Evolutionary conservation across 2,113 vertebrate species (phyloP).

Genomic region (Origma solitaria): DNA sequence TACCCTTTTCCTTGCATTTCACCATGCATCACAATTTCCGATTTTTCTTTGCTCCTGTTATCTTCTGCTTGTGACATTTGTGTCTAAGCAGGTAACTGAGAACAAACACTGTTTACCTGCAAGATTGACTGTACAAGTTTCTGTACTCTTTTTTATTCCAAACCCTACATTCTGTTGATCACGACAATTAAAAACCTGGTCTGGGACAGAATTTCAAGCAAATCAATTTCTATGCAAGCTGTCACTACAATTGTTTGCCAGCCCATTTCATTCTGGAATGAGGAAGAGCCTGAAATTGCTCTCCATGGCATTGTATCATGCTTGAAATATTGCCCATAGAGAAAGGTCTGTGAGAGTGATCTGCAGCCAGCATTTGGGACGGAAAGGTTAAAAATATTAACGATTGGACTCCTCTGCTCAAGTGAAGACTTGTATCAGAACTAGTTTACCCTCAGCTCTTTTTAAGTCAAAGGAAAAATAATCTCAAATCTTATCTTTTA

Average conservation of each 20-base stretch:
- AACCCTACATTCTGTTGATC: not conserved
- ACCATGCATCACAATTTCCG: not conserved
- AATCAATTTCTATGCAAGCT: slow-evolving; percentile 20
- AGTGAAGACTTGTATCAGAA: not conserved
- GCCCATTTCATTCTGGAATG: slow-evolving; percentile 27
- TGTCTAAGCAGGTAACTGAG: not conserved
- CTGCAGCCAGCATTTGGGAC: not conserved
- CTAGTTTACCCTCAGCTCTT: not conserved
- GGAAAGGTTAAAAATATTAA: not conserved
- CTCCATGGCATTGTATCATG: not conserved
- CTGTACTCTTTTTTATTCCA: not conserved
- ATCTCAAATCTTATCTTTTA: not conserved
- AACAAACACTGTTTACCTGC: not conserved
- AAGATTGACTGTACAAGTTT: not conserved
- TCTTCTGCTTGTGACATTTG: not conserved
- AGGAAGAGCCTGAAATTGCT: not conserved
- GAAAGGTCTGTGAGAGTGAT: not conserved
- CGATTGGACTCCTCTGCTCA: not conserved
- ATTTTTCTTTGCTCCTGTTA: not conserved
- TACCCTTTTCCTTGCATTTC: not conserved
- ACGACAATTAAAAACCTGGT: not conserved
- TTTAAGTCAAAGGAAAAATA: not conserved
- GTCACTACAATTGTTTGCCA: slow-evolving; percentile 27
- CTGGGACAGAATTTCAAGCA: slow-evolving; percentile 15
- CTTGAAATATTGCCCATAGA: not conserved